phyloP scores from a whole-genome alignment of 2,797 vertebrate genomes.

The Galaxias olidus region DNA sequence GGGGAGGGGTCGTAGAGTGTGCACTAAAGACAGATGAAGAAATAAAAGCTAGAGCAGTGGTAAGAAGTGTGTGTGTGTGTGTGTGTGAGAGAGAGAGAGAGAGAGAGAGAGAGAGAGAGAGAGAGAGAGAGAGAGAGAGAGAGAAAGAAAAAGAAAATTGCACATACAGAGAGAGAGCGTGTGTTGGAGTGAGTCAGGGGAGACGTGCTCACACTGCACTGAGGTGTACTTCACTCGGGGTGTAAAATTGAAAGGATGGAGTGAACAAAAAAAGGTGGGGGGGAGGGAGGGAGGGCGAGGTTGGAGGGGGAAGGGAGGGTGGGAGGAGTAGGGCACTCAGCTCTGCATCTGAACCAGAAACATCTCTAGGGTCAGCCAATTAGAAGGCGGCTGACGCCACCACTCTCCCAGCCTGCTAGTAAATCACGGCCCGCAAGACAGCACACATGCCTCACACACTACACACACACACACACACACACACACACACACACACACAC shows the following conservation, averaged over 20 bases:
- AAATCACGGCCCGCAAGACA: slow-evolving; percentile 59
- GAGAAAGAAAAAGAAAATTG: slow-evolving; percentile 14
- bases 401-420: slow-evolving; percentile 45
- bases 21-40: too few species aligned
- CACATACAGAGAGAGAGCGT: not conserved
- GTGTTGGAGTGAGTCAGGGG: not conserved
- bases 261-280: slow-evolving; percentile 22
- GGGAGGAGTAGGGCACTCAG: slow-evolving; percentile 33
- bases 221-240: not conserved
- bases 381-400: slow-evolving; percentile 58
- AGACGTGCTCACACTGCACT: too few species aligned
- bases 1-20: not conserved
- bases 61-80: slow-evolving; percentile 28
- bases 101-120: not conserved
- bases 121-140: not conserved
- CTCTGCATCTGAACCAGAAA: slow-evolving; percentile 45
- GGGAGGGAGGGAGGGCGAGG: slow-evolving; percentile 47
- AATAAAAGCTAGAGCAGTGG: slow-evolving; percentile 38
- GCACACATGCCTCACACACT: slow-evolving; percentile 36
- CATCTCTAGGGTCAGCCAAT: slow-evolving; percentile 68
- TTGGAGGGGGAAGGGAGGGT: slow-evolving; percentile 17
- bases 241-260: not conserved
- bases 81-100: slow-evolving; percentile 2
- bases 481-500: not conserved
- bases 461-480: not conserved